phyloP scores from a whole-genome alignment of 2,113 vertebrate species.

The Perognathus longimembris region DNA sequence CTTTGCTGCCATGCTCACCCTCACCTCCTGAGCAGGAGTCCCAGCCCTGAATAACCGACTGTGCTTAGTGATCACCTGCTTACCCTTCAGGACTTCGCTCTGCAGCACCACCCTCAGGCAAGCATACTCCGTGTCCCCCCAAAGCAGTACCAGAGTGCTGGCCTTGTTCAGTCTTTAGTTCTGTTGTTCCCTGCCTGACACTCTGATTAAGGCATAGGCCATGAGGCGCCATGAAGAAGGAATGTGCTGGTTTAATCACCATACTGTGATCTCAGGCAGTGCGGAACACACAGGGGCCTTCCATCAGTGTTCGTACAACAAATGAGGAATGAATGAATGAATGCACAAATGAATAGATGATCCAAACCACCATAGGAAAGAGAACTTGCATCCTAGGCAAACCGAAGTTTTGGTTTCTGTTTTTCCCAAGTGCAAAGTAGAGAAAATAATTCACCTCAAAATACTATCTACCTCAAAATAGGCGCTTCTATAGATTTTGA shows the following conservation, averaged over 20 bases:
- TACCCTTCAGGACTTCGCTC: conserved; percentile 2
- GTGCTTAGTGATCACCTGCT: neutral
- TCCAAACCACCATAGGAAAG: neutral
- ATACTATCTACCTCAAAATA: neutral
- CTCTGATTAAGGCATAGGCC: neutral
- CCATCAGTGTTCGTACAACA: neutral
- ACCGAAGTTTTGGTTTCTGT: neutral
- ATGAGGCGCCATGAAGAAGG: neutral
- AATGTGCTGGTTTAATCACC: neutral
- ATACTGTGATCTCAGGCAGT: no score
- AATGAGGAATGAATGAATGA: neutral
- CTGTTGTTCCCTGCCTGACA: neutral
- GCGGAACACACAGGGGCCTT: neutral
- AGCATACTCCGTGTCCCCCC: no score
- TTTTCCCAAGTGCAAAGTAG: neutral
- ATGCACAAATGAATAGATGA: neutral
- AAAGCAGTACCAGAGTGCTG: no score
- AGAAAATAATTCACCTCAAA: neutral
- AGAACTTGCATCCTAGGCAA: neutral
- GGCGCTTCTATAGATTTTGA: neutral
- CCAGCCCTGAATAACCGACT: neutral
- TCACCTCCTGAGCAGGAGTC: neutral
- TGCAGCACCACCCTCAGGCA: neutral
- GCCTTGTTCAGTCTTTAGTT: no score
- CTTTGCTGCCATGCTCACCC: neutral